These are phyloP conservation scores for Watsonalla cultraria DNA, from an alignment of 2,888 invertebrate species.

Conservation along the genomic window DNA sequence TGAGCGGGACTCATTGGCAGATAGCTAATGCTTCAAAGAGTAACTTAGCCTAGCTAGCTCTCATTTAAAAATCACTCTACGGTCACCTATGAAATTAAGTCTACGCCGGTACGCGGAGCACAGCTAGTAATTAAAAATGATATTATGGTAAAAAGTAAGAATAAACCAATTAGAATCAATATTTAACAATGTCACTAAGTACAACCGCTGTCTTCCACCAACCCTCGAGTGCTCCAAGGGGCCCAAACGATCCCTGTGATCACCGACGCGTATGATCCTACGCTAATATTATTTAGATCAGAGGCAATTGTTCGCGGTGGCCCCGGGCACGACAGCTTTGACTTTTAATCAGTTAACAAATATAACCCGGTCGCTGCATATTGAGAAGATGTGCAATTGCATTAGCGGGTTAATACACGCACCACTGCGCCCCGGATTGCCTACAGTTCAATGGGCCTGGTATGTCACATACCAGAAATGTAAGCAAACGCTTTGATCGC, in stretches of 20 bases:
- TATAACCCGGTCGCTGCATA: conserved; percentile 59
- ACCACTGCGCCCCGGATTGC: conserved; percentile 42
- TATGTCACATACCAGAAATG: conserved; percentile 51
- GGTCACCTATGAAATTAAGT: no score
- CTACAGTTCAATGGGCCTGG: conserved; percentile 36
- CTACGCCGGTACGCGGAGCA: no score
- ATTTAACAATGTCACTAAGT: not conserved
- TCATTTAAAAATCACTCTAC: no score
- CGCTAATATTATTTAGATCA: conserved; percentile 71
- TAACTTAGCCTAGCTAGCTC: no score
- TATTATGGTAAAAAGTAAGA: no score
- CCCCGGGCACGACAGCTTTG: conserved; percentile 63
- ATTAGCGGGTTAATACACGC: conserved; percentile 55
- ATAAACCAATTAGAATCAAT: no score
- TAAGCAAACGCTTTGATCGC: conserved; percentile 5
- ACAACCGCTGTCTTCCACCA: not conserved
- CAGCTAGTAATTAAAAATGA: no score
- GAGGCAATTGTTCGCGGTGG: conserved; percentile 56
- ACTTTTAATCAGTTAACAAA: conserved; percentile 75
- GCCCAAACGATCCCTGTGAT: conserved; percentile 52
- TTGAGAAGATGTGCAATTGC: conserved; percentile 74
- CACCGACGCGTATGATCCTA: conserved; percentile 58
- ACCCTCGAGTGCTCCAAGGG: conserved; percentile 13
- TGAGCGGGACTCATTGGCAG: no score
- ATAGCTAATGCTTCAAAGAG: no score